Evolutionary conservation across 1,140 invertebrate genomes (phyloP), one percentile per base, ranked within the genome.

Genomic region (Leguminivora glycinivorella): DNA sequence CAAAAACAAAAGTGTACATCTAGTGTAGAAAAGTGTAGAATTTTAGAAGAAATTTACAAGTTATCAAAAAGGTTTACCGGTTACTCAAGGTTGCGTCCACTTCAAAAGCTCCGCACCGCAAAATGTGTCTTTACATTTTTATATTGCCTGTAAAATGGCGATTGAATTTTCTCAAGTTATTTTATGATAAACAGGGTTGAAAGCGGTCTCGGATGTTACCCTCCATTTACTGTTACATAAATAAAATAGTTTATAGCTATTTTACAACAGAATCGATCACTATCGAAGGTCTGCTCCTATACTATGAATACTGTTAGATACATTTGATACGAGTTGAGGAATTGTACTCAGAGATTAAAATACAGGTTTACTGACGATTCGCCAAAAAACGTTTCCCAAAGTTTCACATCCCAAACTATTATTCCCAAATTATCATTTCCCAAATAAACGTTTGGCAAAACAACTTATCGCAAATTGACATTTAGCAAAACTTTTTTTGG

Each of bases 191-290:
- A 52, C 47, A 52, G 17, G 47, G 47, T 52, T 19, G 9, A n/a
- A 19, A 19, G 17, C 47, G 17, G 47, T 52, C 47, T 22, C 17
- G 47, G 17, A 63, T 29, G 25, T 25, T 17, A 29, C 58, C 25
- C 24, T 58, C 19, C 24, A 58, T 58, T 63, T 63, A 63, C 58
- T 31, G 25, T 29, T 31, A 2, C 58, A 63, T 4, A 31, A 63
- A 63, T 63, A 63, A 63, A 63, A 63, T 52, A 19, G 29, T 63
- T 63, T 63, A 63, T 63, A 26, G 58, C 58, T 34, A 63, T 63
- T 63, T 63, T 63, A 63, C 26, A 63, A 63, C 58, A 63, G 17
- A 29, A 63, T 63, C 58, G 58, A 63, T 63, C 58, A 29, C 58
- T 63, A 63, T 31, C 58, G 7, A 9, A 22, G 56, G 19, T 58